Conservation (phyloP, 1,140 invertebrate genomes). For the Probaryconus sp. region DNA sequence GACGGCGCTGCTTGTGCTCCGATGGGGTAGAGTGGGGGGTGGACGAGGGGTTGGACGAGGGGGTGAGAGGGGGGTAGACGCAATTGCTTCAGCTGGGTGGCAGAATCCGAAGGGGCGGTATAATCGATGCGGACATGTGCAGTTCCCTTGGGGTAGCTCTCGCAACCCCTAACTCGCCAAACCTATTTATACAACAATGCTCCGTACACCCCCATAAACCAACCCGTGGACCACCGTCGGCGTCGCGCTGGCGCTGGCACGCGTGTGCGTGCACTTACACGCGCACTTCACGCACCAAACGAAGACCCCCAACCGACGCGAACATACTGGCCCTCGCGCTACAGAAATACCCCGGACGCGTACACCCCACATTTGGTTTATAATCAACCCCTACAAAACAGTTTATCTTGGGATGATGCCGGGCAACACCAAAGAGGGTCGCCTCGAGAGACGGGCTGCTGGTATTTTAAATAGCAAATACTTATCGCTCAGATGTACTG, state of each 20-base stretch:
- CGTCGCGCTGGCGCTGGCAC: conserved; percentile 55
- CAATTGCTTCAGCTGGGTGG: conserved; percentile 57
- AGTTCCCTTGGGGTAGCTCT: conserved; percentile 76
- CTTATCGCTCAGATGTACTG: conserved; percentile 70
- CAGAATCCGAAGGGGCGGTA: conserved; percentile 68
- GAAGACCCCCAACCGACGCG: conserved; percentile 49
- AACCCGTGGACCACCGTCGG: conserved; percentile 73
- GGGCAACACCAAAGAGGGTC: conserved; percentile 41
- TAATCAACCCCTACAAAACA: conserved; percentile 72
- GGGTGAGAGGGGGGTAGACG: conserved; percentile 50
- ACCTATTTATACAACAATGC: conserved; percentile 80
- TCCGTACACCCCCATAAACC: conserved; percentile 77
- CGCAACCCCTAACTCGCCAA: conserved; percentile 79
- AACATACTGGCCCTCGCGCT: conserved; percentile 60
- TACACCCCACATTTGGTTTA: conserved; percentile 64
- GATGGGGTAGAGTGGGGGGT: background rate
- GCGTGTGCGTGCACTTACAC: conserved; percentile 59
- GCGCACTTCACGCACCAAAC: conserved; percentile 32
- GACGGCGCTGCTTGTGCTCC: too few relatives aligned
- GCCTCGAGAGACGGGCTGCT: conserved; percentile 59
- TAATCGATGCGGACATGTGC: conserved; percentile 80
- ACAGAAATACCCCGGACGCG: conserved; percentile 51
- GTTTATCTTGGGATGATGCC: conserved; percentile 73
- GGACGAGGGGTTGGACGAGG: conserved; percentile 20
- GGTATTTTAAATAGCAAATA: conserved; percentile 78